Conservation (phyloP, 2,797 vertebrate species). For the Gobio occitaniae region DNA sequence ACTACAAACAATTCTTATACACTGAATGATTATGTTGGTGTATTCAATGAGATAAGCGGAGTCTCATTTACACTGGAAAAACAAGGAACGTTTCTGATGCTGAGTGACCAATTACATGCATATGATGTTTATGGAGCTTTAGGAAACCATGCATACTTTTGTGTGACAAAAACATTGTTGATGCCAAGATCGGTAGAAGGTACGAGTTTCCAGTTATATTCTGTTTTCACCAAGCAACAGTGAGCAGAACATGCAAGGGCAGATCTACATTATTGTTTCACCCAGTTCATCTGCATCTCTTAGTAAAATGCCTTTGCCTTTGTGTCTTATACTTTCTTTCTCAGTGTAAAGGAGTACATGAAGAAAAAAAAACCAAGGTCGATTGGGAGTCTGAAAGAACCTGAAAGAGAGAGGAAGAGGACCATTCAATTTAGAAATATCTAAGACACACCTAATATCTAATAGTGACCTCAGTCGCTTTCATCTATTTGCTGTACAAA, state of each 20-base stretch:
- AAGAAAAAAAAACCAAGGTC: neutral
- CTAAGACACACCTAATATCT: constrained; percentile 30
- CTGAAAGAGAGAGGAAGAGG: constrained; percentile 4
- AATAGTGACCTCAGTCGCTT: constrained; percentile 18
- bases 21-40: neutral
- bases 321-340: constrained; percentile 23
- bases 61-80: neutral
- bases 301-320: constrained; percentile 82
- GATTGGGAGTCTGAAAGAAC: constrained; percentile 4
- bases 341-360: neutral
- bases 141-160: neutral
- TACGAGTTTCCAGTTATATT: neutral
- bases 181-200: neutral
- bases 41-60: neutral
- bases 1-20: constrained; percentile 13
- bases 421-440: constrained; percentile 38
- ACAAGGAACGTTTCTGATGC: neutral
- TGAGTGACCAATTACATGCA: neutral
- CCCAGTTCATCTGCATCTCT: constrained; percentile 81
- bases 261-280: constrained; percentile 72
- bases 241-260: neutral
- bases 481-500: constrained; percentile 39
- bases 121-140: neutral
- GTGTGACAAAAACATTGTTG: neutral
- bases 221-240: neutral